These are phyloP conservation scores for Endomychus coccineus DNA, from an alignment of 2,888 invertebrate genomes.

Conservation along the genomic window DNA sequence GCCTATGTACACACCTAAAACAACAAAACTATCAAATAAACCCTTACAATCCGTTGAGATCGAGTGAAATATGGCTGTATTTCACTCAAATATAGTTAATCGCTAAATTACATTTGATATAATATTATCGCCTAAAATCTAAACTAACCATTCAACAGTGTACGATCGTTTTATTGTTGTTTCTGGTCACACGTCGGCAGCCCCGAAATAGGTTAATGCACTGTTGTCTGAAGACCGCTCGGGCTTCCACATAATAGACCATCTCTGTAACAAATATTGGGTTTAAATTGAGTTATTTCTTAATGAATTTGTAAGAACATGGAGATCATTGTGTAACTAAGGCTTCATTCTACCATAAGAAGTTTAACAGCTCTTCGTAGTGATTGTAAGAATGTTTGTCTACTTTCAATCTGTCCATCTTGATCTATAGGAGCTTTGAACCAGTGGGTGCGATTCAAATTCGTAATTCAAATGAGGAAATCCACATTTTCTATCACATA, in stretches of 20 bases:
- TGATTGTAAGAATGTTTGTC: too few species aligned
- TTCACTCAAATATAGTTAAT: slow-evolving; percentile 11
- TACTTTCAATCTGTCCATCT: too few species aligned
- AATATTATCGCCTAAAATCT: slow-evolving; percentile 14
- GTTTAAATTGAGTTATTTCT: too few species aligned
- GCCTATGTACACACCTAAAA: slow-evolving; percentile 11
- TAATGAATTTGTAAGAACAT: too few species aligned
- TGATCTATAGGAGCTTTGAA: too few species aligned
- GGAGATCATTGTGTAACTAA: too few species aligned
- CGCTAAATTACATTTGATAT: slow-evolving; percentile 3
- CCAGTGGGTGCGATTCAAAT: too few species aligned
- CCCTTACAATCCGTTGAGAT: slow-evolving; percentile 17
- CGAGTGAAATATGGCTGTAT: slow-evolving; percentile 25
- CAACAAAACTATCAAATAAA: slow-evolving; percentile 16
- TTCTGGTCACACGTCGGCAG: slow-evolving; percentile 48
- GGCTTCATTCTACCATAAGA: too few species aligned
- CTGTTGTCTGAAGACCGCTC: slow-evolving; percentile 43
- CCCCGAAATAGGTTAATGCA: slow-evolving; percentile 44
- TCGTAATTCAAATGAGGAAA: too few species aligned
- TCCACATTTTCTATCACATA: too few species aligned
- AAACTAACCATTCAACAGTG: slow-evolving; percentile 43
- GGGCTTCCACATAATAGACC: slow-evolving; percentile 46
- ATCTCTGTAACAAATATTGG: slow-evolving; percentile 43
- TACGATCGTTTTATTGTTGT: slow-evolving; percentile 34
- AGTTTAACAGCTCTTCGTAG: too few species aligned